Conservation (phyloP, 2,113 vertebrate genomes). For the Phrynosoma platyrhinos region DNA sequence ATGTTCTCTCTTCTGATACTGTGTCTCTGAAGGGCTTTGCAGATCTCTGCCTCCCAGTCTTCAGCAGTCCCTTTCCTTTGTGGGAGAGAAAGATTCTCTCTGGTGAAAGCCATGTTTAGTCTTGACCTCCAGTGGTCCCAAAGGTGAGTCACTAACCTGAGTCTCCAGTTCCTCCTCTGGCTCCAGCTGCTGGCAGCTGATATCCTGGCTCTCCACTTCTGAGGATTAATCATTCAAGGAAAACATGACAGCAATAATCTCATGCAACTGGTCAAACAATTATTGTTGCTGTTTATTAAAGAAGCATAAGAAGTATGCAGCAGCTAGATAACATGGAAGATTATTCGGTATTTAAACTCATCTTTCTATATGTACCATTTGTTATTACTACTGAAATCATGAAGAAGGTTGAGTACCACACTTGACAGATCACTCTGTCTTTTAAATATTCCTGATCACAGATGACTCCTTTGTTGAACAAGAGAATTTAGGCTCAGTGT, state of each 20-base stretch:
- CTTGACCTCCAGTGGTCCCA: too few relatives aligned
- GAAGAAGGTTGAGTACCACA: background rate
- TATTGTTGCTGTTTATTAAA: background rate
- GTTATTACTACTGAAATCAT: background rate
- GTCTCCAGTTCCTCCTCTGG: too few relatives aligned
- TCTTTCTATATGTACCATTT: background rate
- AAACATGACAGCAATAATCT: background rate
- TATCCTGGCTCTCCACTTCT: too few relatives aligned
- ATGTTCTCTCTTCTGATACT: too few relatives aligned
- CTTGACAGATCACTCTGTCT: background rate
- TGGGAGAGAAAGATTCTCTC: too few relatives aligned
- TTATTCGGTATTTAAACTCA: background rate
- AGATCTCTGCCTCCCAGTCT: too few relatives aligned
- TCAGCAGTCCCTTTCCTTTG: too few relatives aligned
- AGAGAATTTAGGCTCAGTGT: background rate
- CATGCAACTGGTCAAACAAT: slow-evolving; percentile 5
- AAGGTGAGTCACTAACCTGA: too few relatives aligned
- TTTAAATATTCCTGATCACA: background rate
- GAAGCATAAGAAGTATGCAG: background rate
- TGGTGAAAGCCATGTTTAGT: too few relatives aligned
- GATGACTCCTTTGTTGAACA: background rate
- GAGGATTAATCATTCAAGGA: background rate
- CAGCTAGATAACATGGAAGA: background rate
- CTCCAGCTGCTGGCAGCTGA: too few relatives aligned
- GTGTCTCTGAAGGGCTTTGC: too few relatives aligned